Evolutionary conservation across 2,888 invertebrate species (phyloP), one percentile per base, ranked within the genome.

Genomic region (Cheilosia pagana): DNA sequence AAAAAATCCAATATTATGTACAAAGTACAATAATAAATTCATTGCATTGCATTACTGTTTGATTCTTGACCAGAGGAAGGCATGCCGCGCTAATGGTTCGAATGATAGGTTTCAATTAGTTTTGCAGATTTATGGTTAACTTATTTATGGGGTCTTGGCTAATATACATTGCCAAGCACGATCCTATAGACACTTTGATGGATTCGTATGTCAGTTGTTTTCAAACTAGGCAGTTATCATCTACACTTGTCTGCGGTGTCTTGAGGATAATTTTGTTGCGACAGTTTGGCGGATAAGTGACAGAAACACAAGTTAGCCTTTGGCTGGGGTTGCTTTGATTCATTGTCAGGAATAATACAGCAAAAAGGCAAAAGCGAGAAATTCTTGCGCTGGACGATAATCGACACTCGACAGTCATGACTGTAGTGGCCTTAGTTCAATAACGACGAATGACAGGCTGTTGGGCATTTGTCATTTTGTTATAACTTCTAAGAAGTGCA

Each of bases 121-220:
- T 48, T 59, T 41, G 3, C 41, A 70, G 81, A 71, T 71, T 81
- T 81, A 81, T 81, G 50, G 45, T 41, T 65, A 70, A 81, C 65
- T 81, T 81, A 81, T 81, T 63, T 65, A 71, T 53, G 59, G 16
- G 19, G 19, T 70, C 52, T 65, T n/a, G 35, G 43, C 10, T 53
- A 78, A 50, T 35, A 63, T 31, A 62, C 55, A 62, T 53, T 63
- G 31, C 35, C 21, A 43, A 45, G 19, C 53, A 52, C 55, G 63
- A 55, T 70, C 55, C 25, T 19, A 23, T 19, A 23, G 57, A 19
- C 39, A 39, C 19, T 60, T 67, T 70, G 78, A 78, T 59, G 41
- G 63, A 72, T 72, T 62, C 31, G 3, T 28, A 31, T 53, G 52
- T 41, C 62, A 62, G 28, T 12, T 43, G 21, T 43, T 72, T 62